These are phyloP conservation scores for Pentamera pediparva DNA, from an alignment of 53 echinoderm and acorn worm genomes.

Conservation along the genomic window DNA sequence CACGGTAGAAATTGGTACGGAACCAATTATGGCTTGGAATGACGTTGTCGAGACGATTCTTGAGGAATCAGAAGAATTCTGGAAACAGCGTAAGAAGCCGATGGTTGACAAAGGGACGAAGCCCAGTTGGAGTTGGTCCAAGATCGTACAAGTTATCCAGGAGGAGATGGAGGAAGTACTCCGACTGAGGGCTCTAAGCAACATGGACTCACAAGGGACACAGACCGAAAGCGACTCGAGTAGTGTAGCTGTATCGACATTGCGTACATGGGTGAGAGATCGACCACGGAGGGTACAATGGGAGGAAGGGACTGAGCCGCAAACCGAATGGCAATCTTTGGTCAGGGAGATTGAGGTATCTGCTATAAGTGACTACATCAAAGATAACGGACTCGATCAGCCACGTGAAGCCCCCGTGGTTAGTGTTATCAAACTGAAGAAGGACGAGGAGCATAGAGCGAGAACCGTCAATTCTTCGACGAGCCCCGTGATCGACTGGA, in stretches of 20 bases:
- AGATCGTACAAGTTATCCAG: constrained; percentile 39
- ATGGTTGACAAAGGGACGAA: constrained; percentile 30
- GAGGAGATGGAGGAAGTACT: constrained; percentile 45
- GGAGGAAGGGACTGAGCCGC: constrained; percentile 39
- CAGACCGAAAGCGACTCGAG: constrained; percentile 36
- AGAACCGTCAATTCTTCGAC: neutral
- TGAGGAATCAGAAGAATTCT: constrained; percentile 42
- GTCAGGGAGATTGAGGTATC: constrained; percentile 35
- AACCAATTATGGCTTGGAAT: constrained; percentile 42
- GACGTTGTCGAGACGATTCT: constrained; percentile 43
- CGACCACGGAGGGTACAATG: constrained; percentile 22
- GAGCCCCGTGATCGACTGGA: constrained; percentile 1
- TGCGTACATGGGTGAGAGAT: constrained; percentile 25
- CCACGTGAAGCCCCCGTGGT: constrained; percentile 31
- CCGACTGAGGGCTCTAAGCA: neutral
- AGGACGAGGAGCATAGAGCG: constrained; percentile 18
- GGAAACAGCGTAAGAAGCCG: constrained; percentile 4
- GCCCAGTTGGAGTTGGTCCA: constrained; percentile 43
- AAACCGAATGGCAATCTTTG: constrained; percentile 37
- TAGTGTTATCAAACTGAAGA: constrained; percentile 47
- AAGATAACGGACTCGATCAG: constrained; percentile 19
- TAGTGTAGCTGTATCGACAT: constrained; percentile 19
- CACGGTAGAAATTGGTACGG: constrained; percentile 16
- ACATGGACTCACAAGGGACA: constrained; percentile 22
- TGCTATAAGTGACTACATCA: constrained; percentile 31